Conservation (phyloP, 2,113 vertebrate genomes). For the Erinaceus europaeus region DNA sequence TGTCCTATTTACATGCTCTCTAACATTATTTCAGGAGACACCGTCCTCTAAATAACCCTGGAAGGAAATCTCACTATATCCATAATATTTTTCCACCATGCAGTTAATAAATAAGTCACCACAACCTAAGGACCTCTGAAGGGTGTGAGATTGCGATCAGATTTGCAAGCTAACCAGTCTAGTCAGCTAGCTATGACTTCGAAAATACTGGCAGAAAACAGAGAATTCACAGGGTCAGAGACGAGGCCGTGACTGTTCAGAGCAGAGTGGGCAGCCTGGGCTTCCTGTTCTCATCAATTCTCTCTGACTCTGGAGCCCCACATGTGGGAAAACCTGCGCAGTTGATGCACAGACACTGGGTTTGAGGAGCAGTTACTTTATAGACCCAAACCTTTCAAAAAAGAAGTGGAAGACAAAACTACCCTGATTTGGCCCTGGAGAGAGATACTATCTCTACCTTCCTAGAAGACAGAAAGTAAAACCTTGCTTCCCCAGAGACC, state of each 20-base stretch:
- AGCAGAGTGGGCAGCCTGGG: too few species aligned
- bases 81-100: not conserved
- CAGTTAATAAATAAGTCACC: not conserved
- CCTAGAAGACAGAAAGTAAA: not conserved
- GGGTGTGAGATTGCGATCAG: not conserved
- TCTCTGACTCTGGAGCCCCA: not conserved
- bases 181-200: not conserved
- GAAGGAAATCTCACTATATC: not conserved
- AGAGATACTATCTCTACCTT: not conserved
- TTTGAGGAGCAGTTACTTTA: not conserved
- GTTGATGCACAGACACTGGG: rapidly evolving
- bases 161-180: not conserved
- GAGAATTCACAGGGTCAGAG: not conserved
- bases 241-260: not conserved
- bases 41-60: not conserved
- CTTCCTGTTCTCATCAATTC: not conserved
- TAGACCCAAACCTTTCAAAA: not conserved
- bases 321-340: not conserved
- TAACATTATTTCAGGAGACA: not conserved
- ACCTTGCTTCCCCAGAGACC: too few species aligned
- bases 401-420: not conserved
- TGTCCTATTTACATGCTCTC: not conserved
- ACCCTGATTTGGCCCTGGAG: not conserved
- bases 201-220: not conserved
- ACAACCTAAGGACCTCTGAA: not conserved